A percentile compares a stretch with the other conserved stretches of the same genome.
These are phyloP conservation scores for Desoria tigrina DNA, from an alignment of 2,888 invertebrate genomes.

Conservation along the genomic window DNA sequence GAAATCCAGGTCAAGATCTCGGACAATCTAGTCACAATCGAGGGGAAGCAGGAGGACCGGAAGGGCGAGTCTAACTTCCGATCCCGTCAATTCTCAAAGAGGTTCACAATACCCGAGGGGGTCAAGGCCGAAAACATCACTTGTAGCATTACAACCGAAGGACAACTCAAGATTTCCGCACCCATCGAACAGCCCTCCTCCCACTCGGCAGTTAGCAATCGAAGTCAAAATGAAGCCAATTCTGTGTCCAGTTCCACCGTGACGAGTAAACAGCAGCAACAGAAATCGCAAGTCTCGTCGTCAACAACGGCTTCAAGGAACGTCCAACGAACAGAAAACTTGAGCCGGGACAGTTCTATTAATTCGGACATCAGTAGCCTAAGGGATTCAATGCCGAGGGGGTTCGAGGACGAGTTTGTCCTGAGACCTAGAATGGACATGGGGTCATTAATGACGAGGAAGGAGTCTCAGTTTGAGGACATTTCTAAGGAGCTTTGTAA, in stretches of 20 bases:
- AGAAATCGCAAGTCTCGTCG: not conserved
- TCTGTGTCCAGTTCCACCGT: not conserved
- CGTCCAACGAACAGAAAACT: not conserved
- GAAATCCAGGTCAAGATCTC: slow-evolving; percentile 34
- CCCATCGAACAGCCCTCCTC: not conserved
- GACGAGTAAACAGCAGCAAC: not conserved
- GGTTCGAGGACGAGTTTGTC: slow-evolving; percentile 8
- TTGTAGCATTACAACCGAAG: slow-evolving; percentile 19
- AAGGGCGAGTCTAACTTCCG: slow-evolving; percentile 15
- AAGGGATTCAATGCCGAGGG: not conserved
- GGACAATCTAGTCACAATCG: slow-evolving; percentile 28
- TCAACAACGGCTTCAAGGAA: not conserved
- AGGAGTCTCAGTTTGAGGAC: not conserved
- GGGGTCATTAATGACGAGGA: not conserved
- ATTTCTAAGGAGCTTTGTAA: not conserved
- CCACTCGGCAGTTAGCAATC: not conserved
- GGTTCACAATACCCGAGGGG: slow-evolving; percentile 34
- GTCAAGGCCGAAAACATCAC: slow-evolving; percentile 27
- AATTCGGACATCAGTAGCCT: slow-evolving; percentile 13
- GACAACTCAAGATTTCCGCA: slow-evolving; percentile 15
- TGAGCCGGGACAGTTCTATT: not conserved
- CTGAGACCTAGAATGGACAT: slow-evolving; percentile 8
- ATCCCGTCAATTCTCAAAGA: slow-evolving; percentile 29
- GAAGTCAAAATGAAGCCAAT: not conserved
- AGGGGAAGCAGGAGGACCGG: slow-evolving; percentile 30